Evolutionary conservation across 2,113 vertebrate species (phyloP), one percentile per base, ranked within the genome.

Genomic region (Solea senegalensis): DNA sequence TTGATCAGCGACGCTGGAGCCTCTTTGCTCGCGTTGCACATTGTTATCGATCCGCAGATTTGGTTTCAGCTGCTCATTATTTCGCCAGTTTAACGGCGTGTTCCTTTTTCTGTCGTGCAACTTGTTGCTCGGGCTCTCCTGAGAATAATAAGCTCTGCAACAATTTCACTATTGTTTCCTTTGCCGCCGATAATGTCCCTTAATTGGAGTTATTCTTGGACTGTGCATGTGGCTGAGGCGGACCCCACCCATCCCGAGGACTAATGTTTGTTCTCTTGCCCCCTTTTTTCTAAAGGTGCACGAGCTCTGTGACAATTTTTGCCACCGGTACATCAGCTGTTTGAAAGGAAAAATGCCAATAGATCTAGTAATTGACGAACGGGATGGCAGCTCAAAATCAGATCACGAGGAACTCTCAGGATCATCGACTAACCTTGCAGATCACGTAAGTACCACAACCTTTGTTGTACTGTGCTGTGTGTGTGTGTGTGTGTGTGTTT

Each of bases 341-440:
- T 96, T 99, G 94, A 99, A 99, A 96, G 97, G 97, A 91, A 99
- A 99, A 95, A 99, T 99, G 98, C 98, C 98, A 90, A 99, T 99
- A 92, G 98, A 99, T 92, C 95, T 99, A 65, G 98, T 99, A 87
- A 99, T 99, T 85, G 98, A 99, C 87, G 97, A 99, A 90, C 95
- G 97, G 90, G 98, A 99, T 86, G 97, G 97, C 90, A 99, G 95
- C 92, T 98, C 97, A 60, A 99, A 99, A 91, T 99, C 97, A 90
- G 98, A 99, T 85, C 97, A 98, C 6, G 98, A 99, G 93, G 98
- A 99, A 90, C 96, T 99, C 82, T 99, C 98, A 86, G 98, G 98
- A 92, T 99, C 98, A 74, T 99, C 98, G 81, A 99, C 97, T 79
- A 99, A 98, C 90, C 95, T 99, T 69, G 97, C 97, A 12, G 98